Percentiles rank a stretch among this genome's conserved stretches.
phyloP scores from a whole-genome alignment of 2,888 invertebrate species.

The Acanthacorydalis orientalis region DNA sequence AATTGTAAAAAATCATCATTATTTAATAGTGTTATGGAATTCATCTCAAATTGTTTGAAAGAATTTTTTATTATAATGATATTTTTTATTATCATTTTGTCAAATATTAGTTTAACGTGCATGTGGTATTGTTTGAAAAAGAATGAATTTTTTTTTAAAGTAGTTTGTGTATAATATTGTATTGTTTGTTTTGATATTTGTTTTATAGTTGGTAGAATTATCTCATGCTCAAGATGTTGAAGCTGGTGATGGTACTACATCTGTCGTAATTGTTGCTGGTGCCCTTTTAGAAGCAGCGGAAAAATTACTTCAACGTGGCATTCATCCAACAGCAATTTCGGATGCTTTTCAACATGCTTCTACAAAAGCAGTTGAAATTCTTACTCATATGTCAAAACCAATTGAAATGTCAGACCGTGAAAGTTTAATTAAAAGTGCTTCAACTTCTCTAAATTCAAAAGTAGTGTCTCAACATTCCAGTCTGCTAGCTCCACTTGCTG shows the following conservation, averaged over 20 bases:
- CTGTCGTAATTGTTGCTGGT: constrained; percentile 95
- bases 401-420: constrained; percentile 75
- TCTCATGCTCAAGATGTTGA: constrained; percentile 98
- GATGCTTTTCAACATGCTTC: constrained; percentile 88
- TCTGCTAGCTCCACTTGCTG: constrained; percentile 89
- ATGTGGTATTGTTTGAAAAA: too few species aligned
- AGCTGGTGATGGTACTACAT: constrained; percentile 98
- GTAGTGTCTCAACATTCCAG: constrained; percentile 97
- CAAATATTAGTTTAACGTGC: too few species aligned
- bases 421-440: constrained; percentile 83
- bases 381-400: constrained; percentile 70
- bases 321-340: constrained; percentile 95
- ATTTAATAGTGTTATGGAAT: too few species aligned
- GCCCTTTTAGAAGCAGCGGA: constrained; percentile 88
- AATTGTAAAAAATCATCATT: too few species aligned
- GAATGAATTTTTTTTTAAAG: too few species aligned
- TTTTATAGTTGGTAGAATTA: constrained; percentile 77
- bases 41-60: too few species aligned
- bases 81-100: too few species aligned
- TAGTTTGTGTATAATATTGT: too few species aligned
- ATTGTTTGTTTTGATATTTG: constrained; percentile 1
- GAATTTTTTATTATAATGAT: too few species aligned
- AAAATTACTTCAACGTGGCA: constrained; percentile 79
- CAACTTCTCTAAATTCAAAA: constrained; percentile 95
- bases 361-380: constrained; percentile 56